Base-by-base conservation (phyloP, 2,113 vertebrate genomes). In the Centropristis striata region DNA sequence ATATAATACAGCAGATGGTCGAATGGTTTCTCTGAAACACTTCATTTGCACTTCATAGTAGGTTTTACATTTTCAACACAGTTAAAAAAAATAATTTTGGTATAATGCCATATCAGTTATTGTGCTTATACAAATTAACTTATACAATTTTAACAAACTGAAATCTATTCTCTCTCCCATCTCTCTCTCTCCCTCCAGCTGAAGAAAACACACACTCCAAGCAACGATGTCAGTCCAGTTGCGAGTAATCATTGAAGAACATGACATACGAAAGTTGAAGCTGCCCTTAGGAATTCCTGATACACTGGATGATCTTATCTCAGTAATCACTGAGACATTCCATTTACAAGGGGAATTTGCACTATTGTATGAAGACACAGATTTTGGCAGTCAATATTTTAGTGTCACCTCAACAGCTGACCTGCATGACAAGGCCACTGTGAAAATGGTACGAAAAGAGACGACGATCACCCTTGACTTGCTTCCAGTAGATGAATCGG, bases 401-500 rank as follows among this genome's bases (percentile, higher is more conserved):
- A 72, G 55, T 50, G 44, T 72, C 53, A 72, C 70, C 14, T 76
- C 74, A 68, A 59, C 63, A 39, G 53, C 63, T 68, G 63, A 76
- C 63, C 15, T 78, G 55, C 4, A 68, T 16, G 65, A 78, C 47
- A 70, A 78, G 75, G 64, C 55, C 46, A 78, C 55, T 54, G 15
- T 53, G 8, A 69, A 51, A 61, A 4, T 69, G 36, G 46, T 78
- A 7, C 9, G 0, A 44, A 78, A 70, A 78, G 46, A 78, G 13
- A 55, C 54, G 0, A 25, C 5, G 1, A 4, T 54, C 25, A 65
- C 25, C 36, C 60, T 53, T 53, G 60, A 75, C 47, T 13, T 63
- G 13, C 60, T 54, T 13, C 72, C 59, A 53, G 5, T 54, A 27
- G 8, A 54, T 54, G 51, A 27, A 28, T 63, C 71, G 18, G 37